Percentiles rank a stretch among this genome's conserved stretches.
phyloP scores from a whole-genome alignment of 2,797 vertebrate genomes.

The Sebastolobus altivelis region DNA sequence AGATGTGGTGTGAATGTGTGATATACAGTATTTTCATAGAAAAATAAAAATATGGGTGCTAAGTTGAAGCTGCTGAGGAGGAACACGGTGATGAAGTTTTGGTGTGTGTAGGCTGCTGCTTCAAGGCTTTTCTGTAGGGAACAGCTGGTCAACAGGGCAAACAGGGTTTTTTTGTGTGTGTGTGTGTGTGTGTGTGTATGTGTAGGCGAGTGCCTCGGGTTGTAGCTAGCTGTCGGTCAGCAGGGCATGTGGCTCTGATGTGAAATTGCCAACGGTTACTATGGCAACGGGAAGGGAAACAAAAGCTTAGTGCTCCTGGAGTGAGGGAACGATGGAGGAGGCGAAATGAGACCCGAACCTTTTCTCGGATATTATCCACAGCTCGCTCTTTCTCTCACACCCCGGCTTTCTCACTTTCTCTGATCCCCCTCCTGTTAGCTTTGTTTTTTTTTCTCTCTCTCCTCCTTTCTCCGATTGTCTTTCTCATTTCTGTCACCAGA shows the following conservation, averaged over 20 bases:
- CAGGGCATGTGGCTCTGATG: slow-evolving; percentile 79
- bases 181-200: slow-evolving; percentile 43
- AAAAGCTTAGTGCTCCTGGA: slow-evolving; percentile 75
- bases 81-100: slow-evolving; percentile 46
- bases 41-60: not conserved
- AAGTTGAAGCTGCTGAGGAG: slow-evolving; percentile 28
- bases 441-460: slow-evolving; percentile 22
- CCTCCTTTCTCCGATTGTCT: slow-evolving; percentile 28
- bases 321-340: slow-evolving; percentile 68
- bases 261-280: slow-evolving; percentile 80
- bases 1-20: not conserved
- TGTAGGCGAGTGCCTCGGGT: slow-evolving; percentile 73
- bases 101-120: slow-evolving; percentile 64
- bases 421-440: slow-evolving; percentile 48
- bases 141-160: slow-evolving; percentile 69
- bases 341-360: slow-evolving; percentile 65
- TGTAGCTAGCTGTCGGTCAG: slow-evolving; percentile 78
- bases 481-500: slow-evolving; percentile 22
- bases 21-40: not conserved
- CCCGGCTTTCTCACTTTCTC: slow-evolving; percentile 56
- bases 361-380: slow-evolving; percentile 61
- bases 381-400: slow-evolving; percentile 42
- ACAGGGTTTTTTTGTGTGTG: slow-evolving; percentile 30
- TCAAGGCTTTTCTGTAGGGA: slow-evolving; percentile 43
- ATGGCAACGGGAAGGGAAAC: slow-evolving; percentile 81